phyloP scores from a whole-genome alignment of 2,113 vertebrate species.

The Crotophaga sulcirostris region DNA sequence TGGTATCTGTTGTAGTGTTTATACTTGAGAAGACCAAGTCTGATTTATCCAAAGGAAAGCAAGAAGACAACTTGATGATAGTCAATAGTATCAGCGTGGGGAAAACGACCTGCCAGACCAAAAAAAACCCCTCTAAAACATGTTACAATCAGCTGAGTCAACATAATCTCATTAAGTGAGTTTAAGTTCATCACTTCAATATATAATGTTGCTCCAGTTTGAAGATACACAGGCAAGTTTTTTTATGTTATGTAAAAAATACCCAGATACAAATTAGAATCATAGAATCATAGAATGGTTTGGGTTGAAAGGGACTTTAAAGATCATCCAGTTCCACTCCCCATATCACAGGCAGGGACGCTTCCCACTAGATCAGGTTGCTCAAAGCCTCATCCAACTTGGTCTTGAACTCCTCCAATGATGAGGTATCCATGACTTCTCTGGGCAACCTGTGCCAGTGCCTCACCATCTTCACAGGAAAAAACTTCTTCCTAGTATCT shows the following conservation, averaged over 20 bases:
- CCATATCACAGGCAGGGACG: no score
- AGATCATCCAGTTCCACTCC: no score
- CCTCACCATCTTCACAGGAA: no score
- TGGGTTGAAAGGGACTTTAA: no score
- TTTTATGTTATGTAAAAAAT: neutral
- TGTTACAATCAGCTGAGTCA: neutral
- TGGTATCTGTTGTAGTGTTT: neutral
- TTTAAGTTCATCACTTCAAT: neutral
- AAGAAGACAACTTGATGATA: neutral
- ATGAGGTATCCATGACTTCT: no score
- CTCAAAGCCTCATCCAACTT: no score
- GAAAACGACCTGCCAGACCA: neutral
- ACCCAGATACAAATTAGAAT: neutral
- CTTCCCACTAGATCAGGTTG: no score
- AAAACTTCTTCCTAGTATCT: no score
- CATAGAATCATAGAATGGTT: no score
- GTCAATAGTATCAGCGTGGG: neutral
- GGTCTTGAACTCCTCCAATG: no score
- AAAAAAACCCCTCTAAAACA: neutral
- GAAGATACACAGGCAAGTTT: neutral
- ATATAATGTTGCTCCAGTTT: neutral
- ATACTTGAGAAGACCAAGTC: neutral
- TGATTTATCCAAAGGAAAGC: neutral
- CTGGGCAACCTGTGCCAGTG: no score
- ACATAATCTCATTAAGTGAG: neutral